A percentile compares a stretch with the other conserved stretches of the same genome.
Evolutionary conservation across 2,797 vertebrate species (phyloP).

Genomic region (Vespertilio murinus): DNA sequence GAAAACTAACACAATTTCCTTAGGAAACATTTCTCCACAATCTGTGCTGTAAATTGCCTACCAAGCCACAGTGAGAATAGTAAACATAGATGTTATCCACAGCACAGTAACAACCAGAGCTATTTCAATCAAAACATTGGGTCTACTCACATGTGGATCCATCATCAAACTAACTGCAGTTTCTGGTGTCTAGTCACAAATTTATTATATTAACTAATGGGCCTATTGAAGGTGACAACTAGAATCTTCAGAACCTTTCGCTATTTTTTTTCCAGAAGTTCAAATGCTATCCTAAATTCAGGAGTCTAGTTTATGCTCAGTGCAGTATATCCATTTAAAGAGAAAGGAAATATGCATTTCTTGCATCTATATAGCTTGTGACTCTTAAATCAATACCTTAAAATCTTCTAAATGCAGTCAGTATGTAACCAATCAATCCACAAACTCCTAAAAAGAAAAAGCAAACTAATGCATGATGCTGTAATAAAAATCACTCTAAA

Average conservation of each 20-base stretch:
- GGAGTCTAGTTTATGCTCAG: constrained; percentile 54
- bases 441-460: constrained; percentile 55
- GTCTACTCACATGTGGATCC: background rate
- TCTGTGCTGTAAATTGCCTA: background rate
- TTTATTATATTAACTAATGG: constrained; percentile 40
- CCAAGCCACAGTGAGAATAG: background rate
- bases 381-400: constrained; percentile 70
- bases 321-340: constrained; percentile 51
- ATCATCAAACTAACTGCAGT: background rate
- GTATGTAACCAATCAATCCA: constrained; percentile 64
- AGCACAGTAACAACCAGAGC: background rate
- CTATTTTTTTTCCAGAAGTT: constrained; percentile 43
- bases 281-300: constrained; percentile 48
- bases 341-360: constrained; percentile 67
- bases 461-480: constrained; percentile 21
- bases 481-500: constrained; percentile 59
- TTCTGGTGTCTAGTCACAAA: background rate
- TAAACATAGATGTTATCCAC: background rate
- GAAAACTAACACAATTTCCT: background rate
- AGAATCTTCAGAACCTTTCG: background rate
- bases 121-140: background rate
- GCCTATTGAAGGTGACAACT: background rate
- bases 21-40: background rate
- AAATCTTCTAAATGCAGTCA: constrained; percentile 64
- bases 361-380: constrained; percentile 54